phyloP scores from a whole-genome alignment of 2,113 vertebrate genomes.

The Phylloscopus whistleri region DNA sequence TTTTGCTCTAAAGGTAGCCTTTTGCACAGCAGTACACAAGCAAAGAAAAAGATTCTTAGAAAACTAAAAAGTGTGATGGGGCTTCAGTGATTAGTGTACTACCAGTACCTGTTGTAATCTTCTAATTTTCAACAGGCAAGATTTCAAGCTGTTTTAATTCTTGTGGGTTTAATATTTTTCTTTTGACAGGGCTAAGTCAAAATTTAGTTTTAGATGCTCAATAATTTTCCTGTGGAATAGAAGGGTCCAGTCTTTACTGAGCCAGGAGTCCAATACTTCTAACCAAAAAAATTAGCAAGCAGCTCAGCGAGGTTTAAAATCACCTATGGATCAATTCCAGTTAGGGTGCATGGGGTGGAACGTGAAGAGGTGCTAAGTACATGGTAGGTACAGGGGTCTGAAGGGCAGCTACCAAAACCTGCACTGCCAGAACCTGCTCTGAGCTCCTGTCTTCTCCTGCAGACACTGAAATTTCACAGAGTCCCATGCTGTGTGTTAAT shows the following conservation, averaged over 20 bases:
- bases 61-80: background rate
- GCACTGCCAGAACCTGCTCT: background rate
- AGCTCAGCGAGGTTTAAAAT: background rate
- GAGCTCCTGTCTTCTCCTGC: background rate
- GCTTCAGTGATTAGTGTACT: background rate
- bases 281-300: background rate
- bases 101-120: background rate
- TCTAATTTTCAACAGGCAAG: background rate
- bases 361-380: background rate
- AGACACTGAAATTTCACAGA: background rate
- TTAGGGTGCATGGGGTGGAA: background rate
- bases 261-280: background rate
- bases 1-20: background rate
- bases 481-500: background rate
- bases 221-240: background rate
- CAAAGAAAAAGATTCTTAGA: background rate
- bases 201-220: background rate
- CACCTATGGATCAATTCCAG: fast-evolving
- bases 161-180: background rate
- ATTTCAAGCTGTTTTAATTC: background rate
- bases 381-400: background rate
- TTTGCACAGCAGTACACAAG: background rate
- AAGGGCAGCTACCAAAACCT: background rate
- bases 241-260: background rate
- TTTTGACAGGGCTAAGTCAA: background rate